phyloP scores from a whole-genome alignment of 2,113 vertebrate species.

The Tragulus kanchil region DNA sequence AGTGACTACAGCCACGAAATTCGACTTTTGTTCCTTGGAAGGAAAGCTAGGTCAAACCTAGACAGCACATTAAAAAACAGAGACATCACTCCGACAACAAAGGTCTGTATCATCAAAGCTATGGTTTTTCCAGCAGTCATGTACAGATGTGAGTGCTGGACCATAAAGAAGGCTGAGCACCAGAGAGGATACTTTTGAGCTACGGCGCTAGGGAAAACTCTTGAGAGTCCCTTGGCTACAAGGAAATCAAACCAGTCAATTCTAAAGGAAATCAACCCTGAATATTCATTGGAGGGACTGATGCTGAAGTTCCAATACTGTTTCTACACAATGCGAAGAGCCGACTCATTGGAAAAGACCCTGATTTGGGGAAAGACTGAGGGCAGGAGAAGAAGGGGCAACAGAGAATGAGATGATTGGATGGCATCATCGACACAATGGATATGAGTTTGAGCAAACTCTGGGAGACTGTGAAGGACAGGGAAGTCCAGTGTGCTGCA shows the following conservation, averaged over 20 bases:
- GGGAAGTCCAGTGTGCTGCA: neutral
- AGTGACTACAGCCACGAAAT: neutral
- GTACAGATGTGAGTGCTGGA: neutral
- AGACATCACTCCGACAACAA: neutral
- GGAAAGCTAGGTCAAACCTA: neutral
- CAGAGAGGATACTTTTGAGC: neutral
- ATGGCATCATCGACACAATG: neutral
- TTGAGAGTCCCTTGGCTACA: neutral
- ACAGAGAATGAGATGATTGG: neutral
- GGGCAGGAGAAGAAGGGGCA: neutral
- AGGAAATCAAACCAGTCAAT: neutral
- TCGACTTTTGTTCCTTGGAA: neutral
- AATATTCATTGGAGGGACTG: neutral
- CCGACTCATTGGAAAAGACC: neutral
- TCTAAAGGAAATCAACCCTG: neutral
- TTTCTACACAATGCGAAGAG: neutral
- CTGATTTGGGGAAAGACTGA: neutral
- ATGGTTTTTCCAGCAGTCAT: neutral
- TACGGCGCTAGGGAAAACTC: neutral
- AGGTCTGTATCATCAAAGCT: neutral
- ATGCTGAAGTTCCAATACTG: neutral
- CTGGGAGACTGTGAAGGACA: neutral
- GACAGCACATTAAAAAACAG: neutral
- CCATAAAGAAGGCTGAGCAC: neutral
- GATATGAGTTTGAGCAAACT: neutral